Percentiles rank a stretch among this genome's conserved stretches.
Evolutionary conservation across 2,113 vertebrate genomes (phyloP).

Genomic region (Tyrannus savana): DNA sequence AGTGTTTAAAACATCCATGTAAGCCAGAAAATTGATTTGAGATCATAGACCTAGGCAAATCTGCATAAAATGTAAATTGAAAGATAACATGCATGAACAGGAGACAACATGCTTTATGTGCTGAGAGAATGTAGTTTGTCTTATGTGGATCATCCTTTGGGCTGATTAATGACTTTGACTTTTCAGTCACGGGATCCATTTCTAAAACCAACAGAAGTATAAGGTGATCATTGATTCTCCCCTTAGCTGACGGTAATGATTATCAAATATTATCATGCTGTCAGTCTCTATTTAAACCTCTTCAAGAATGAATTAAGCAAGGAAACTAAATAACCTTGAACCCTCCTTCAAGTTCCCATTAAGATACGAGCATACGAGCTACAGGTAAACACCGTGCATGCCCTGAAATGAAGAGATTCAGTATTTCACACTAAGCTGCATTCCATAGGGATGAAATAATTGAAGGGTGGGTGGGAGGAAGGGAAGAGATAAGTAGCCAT

Average conservation of each 20-base stretch:
- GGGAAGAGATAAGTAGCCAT: conserved; percentile 1
- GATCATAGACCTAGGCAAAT: conserved; percentile 18
- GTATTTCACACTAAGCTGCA: conserved; percentile 23
- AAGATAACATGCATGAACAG: conserved; percentile 52
- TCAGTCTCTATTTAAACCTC: conserved; percentile 49
- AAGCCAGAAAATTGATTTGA: conserved; percentile 19
- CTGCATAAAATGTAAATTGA: conserved; percentile 36
- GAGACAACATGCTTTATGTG: conserved; percentile 53
- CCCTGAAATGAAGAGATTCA: conserved; percentile 36
- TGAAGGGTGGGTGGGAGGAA: not conserved
- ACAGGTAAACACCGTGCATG: conserved; percentile 27
- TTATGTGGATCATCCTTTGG: conserved; percentile 61
- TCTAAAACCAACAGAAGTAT: conserved; percentile 32
- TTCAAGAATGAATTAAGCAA: conserved; percentile 35
- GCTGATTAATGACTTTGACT: conserved; percentile 70
- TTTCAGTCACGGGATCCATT: conserved; percentile 31
- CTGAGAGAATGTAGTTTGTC: conserved; percentile 54
- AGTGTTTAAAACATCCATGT: not conserved
- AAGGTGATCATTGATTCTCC: conserved; percentile 14
- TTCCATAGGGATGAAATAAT: conserved; percentile 71
- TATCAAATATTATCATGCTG: conserved; percentile 27
- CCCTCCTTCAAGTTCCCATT: conserved; percentile 46
- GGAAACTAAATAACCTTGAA: conserved; percentile 57
- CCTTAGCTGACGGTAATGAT: conserved; percentile 21
- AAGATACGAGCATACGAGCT: not conserved